Percentiles rank a stretch among this genome's conserved stretches.
Conservation (phyloP, 2,113 vertebrate species). For the Indicator indicator region DNA sequence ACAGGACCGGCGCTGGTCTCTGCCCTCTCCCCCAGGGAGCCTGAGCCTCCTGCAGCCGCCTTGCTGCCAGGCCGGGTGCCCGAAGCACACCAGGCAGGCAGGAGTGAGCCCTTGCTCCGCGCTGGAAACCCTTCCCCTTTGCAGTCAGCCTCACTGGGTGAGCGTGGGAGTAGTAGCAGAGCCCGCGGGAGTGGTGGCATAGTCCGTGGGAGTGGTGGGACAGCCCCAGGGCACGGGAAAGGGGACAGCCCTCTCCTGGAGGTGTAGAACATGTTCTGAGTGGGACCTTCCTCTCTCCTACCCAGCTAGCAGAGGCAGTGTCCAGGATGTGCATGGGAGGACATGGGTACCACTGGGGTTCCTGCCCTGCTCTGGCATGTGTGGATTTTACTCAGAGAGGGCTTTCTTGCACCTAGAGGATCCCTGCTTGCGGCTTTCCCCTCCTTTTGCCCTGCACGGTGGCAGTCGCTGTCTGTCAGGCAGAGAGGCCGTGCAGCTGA, state of each 20-base stretch:
- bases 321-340: background rate
- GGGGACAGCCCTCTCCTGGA: background rate
- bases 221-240: background rate
- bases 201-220: background rate
- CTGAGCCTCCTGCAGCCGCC: background rate
- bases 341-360: accelerated
- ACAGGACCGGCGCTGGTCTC: background rate
- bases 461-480: background rate
- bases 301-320: background rate
- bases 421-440: background rate
- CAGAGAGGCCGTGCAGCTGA: background rate
- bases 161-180: background rate
- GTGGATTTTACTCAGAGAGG: background rate
- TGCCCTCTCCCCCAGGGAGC: background rate
- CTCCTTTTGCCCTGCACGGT: background rate
- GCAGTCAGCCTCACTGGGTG: background rate
- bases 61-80: background rate
- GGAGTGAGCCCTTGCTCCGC: accelerated
- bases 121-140: background rate
- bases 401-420: background rate
- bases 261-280: background rate
- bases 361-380: background rate
- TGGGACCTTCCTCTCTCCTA: background rate
- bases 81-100: background rate
- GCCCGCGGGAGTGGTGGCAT: background rate